Percentiles rank a stretch among this genome's conserved stretches.
Conservation (phyloP, 2,113 vertebrate species). For the Archocentrus centrarchus region DNA sequence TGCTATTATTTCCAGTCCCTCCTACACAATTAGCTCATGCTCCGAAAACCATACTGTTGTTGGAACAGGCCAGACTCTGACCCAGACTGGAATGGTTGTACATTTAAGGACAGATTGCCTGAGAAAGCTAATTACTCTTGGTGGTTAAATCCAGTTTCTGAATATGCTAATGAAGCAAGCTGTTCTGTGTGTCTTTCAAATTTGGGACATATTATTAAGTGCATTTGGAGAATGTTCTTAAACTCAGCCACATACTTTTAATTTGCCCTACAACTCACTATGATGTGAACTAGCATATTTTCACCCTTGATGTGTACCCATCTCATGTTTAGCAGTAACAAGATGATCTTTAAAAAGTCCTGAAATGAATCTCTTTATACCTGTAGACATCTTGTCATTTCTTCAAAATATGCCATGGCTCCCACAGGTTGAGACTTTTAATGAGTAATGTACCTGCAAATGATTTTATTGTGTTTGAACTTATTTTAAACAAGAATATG, state of each 20-base stretch:
- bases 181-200: not conserved
- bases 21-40: not conserved
- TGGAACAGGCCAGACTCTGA: not conserved
- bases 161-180: not conserved
- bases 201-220: not conserved
- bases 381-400: too few species aligned
- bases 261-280: not conserved
- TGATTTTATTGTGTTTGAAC: not conserved
- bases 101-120: not conserved
- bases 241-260: not conserved
- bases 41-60: not conserved
- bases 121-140: not conserved
- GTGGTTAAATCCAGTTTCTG: not conserved
- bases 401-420: too few species aligned
- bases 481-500: conserved; percentile 20
- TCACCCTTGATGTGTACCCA: too few species aligned
- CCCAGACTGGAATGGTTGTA: not conserved
- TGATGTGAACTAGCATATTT: too few species aligned
- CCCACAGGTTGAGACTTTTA: not conserved
- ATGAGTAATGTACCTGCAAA: not conserved
- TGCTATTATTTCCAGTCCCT: not conserved
- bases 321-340: too few species aligned
- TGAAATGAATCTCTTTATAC: too few species aligned
- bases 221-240: not conserved
- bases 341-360: too few species aligned